A percentile compares a stretch with the other conserved stretches of the same genome.
phyloP scores from a whole-genome alignment of 2,113 vertebrate genomes.

The Sebastes schlegelii region DNA sequence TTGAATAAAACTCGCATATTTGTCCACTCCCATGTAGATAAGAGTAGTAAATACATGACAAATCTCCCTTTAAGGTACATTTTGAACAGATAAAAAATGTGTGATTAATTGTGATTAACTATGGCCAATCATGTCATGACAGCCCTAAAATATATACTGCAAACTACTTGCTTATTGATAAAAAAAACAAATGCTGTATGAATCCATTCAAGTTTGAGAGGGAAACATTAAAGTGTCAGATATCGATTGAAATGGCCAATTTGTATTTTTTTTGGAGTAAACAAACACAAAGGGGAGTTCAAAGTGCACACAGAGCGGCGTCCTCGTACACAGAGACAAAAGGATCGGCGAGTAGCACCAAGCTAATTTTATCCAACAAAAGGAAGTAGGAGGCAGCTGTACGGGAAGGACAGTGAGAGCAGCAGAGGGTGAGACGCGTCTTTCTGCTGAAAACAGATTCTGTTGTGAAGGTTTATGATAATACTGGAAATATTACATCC shows the following conservation, averaged over 20 bases:
- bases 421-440: no score
- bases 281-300: constrained; percentile 21
- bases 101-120: no score
- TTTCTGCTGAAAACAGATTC: no score
- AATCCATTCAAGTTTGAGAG: not conserved
- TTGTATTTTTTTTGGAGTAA: constrained; percentile 16
- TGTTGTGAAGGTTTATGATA: no score
- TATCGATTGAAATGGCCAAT: not conserved
- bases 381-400: constrained; percentile 76
- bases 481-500: not conserved
- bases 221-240: not conserved
- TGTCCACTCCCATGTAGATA: no score
- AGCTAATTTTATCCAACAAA: constrained; percentile 76
- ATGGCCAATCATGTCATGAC: no score
- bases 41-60: no score
- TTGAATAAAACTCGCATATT: no score
- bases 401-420: constrained; percentile 67
- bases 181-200: not conserved
- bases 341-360: constrained; percentile 36
- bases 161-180: no score
- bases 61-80: no score
- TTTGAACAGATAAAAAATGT: no score
- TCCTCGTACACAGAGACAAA: constrained; percentile 39
- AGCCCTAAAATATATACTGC: not conserved
- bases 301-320: constrained; percentile 10